Evolutionary conservation across 2,888 invertebrate species (phyloP).

Genomic region (Cephus runcator): DNA sequence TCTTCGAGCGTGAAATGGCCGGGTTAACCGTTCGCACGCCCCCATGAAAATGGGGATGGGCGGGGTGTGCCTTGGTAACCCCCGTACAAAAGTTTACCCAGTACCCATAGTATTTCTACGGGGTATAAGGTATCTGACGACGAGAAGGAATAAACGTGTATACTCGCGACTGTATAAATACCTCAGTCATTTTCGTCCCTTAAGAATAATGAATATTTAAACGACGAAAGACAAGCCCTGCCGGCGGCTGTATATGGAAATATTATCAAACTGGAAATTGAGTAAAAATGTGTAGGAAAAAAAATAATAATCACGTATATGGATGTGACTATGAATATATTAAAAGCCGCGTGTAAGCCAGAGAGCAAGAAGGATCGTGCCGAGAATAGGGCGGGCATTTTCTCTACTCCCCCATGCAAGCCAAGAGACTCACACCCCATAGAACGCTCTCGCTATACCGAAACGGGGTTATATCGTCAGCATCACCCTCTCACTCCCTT

Average conservation of each 20-base stretch:
- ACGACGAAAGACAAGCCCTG: not conserved
- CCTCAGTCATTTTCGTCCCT: not conserved
- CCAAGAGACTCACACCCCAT: slow-evolving; percentile 4
- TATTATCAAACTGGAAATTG: not conserved
- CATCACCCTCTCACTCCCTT: slow-evolving; percentile 38
- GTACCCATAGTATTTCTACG: not conserved
- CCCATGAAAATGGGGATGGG: slow-evolving; percentile 19
- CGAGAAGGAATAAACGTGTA: not conserved
- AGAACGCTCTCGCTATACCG: not conserved
- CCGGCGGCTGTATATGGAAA: not conserved
- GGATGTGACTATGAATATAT: not conserved
- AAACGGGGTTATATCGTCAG: slow-evolving; percentile 40
- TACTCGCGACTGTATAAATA: not conserved
- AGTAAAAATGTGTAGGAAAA: not conserved
- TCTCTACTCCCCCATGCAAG: slow-evolving; percentile 10
- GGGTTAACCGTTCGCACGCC: slow-evolving; percentile 63
- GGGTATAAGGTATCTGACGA: not conserved
- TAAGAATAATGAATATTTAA: not conserved
- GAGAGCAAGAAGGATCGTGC: not conserved
- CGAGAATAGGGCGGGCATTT: slow-evolving; percentile 11
- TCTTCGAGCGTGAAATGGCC: slow-evolving; percentile 64
- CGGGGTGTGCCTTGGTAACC: not conserved
- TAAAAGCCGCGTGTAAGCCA: not conserved
- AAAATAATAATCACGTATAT: not conserved
- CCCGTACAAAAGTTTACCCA: not conserved